Evolutionary conservation across 2,797 vertebrate species (phyloP).

Genomic region (Catostomus latipinnis): DNA sequence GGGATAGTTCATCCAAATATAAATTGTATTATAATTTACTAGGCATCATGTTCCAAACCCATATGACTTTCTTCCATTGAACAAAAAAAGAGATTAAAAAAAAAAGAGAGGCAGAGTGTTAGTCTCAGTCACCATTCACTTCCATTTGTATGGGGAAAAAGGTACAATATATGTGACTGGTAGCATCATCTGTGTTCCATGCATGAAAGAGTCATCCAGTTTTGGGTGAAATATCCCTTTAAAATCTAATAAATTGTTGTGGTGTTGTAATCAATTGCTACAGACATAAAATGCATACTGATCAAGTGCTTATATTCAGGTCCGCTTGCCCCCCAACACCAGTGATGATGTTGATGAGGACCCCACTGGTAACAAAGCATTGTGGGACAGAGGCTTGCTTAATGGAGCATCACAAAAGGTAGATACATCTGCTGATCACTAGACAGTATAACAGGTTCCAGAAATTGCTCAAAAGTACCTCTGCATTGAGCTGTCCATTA

Average conservation of each 20-base stretch:
- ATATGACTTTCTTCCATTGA: too few relatives aligned
- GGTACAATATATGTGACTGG: too few relatives aligned
- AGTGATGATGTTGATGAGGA: slow-evolving; percentile 98
- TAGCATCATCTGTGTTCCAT: too few relatives aligned
- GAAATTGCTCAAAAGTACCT: slow-evolving; percentile 15
- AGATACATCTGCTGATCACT: slow-evolving; percentile 31
- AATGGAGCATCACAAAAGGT: slow-evolving; percentile 99
- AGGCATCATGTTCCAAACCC: too few relatives aligned
- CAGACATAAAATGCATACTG: not conserved
- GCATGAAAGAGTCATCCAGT: too few relatives aligned
- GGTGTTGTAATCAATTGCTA: not conserved
- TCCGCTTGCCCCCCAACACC: slow-evolving; percentile 94
- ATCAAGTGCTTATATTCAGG: slow-evolving; percentile 70
- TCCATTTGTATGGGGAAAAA: too few relatives aligned
- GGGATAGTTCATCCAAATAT: too few relatives aligned
- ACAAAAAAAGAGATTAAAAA: too few relatives aligned
- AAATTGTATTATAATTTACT: too few relatives aligned
- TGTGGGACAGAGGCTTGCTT: slow-evolving; percentile 98
- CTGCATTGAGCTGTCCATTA: slow-evolving; percentile 2
- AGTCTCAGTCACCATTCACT: too few relatives aligned
- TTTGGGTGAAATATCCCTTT: not conserved
- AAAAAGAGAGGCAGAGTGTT: too few relatives aligned
- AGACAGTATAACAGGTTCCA: not conserved
- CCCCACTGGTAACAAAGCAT: slow-evolving; percentile 97
- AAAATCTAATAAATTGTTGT: not conserved